Base-by-base conservation (phyloP, 2,888 invertebrate genomes). In the Hyppa rectilinea region DNA sequence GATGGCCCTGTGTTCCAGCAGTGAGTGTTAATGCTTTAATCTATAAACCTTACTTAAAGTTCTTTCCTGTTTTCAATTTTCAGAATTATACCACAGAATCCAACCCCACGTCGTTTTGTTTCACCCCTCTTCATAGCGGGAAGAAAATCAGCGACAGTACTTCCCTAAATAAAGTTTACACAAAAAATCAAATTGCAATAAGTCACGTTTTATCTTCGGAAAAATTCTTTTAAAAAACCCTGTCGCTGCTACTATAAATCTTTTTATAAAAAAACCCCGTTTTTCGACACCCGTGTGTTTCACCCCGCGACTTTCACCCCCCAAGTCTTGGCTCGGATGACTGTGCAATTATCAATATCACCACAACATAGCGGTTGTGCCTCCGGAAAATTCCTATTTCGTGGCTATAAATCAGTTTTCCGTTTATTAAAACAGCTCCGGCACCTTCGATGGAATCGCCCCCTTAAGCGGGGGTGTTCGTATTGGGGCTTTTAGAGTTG, bases 361-460 rank as follows among this genome's bases (percentile, higher is more conserved):
- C 81, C 78, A 80, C 85, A 86, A 87, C 88, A 89, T 87, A 85
- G 83, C 87, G 80, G 85, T 83, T 85, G 83, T 80, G 83, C 85
- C 82, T 78, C 89, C 89, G 90, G 90, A 91, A 92, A 92, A 92
- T 89, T 90, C 90, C 85, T 90, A 90, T 92, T 92, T 88, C 86
- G 87, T 79, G 85, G 87, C 89, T 87, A 94, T 94, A 94, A 94
- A 94, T 94, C 94, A 94, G 92, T 89, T 94, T 92, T 90, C 88
- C 92, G 87, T 91, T 94, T 93, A 94, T 94, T 94, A 93, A 94
- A 94, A 92, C 90, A 87, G 88, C 90, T 86, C 85, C 81, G 82
- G 85, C 88, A 91, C 90, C 90, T 92, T 89, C 87, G 87, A 89
- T 87, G 87, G 79, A 74, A 88, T 86, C 87, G 85, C 86, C 88